Base-by-base conservation (phyloP, 1,140 invertebrate genomes). In the Lethocerus indicus region DNA sequence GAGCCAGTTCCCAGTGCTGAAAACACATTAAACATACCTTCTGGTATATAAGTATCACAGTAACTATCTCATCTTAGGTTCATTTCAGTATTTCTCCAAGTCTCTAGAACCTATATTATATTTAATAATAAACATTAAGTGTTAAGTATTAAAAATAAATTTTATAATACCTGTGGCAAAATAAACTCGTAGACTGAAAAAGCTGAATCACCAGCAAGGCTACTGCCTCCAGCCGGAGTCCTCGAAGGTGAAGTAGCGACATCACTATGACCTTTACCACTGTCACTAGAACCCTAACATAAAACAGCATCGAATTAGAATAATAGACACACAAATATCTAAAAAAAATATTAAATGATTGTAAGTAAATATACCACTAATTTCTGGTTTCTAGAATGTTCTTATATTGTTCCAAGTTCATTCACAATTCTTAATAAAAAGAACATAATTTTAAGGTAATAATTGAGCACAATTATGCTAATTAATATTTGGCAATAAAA, bases 211-310 rank as follows among this genome's bases (percentile, higher is more conserved):
- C 56, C 58, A 18, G 60, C 54, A 7, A 60, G 40, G 21, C 53
- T 57, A 29, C 51, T 57, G n/a, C 59, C 57, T 37, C 56, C 53
- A 20, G 55, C 60, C 9, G 60, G 56, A 6, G 56, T 61, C n/a
- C 54, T 55, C 26, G 71, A 68, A 27, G 73, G 73, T 27, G 73
- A 73, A 47, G 70, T 78, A 43, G 70, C 70, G 27, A 74, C 71
- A 56, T 81, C 78, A 56, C 78, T 80, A 53, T 76, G 74, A 36
- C 80, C 79, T 63, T 81, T 80, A 14, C 79, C 80, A 67, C 79
- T 83, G 61, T 83, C 80, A 69, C 74, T 81, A 16, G 79, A 83
- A 48, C 75, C 77, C 77, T 81, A 57, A 14, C 57, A 40, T 20
- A 40, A n/a, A 40, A 37, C 3, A 45, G 18, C 26, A 2, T 37